Base-by-base conservation (phyloP, 2,797 vertebrate genomes). In the Percopsis omiscomaycus region DNA sequence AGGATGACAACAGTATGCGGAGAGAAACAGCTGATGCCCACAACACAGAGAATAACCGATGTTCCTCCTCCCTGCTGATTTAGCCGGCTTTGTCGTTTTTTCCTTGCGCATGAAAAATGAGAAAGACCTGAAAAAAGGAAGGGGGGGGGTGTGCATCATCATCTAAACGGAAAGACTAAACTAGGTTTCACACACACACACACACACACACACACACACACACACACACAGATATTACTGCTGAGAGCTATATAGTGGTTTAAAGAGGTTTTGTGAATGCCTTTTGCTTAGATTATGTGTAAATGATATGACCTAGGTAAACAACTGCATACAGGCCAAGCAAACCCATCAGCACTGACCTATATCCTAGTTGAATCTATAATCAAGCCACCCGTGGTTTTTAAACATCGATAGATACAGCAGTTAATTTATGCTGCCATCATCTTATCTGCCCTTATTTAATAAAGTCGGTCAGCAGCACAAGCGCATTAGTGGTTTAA, bases 341-440 rank as follows among this genome's bases (percentile, higher is more conserved):
- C 9, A 51, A 73, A 0, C 3, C 3, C 55, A 79, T 27, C 60
- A 59, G 10, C 37, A 32, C 50, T 62, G 58, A 69, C 52, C 58
- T 2, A 22, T 28, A 64, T 51, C 55, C 64, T 28, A 27, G 46
- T 81, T 77, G 66, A 10, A 61, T 71, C 59, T 70, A 29, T 64
- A 73, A 73, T 78, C 64, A 75, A 81, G 69, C 64, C 50, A 53
- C 13, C 62, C 22, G 2, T 54, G 32, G 69, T 80, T 64, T 79
- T 76, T 22, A 22, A 69, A 62, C 61, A 81, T 75, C 76, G 73
- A 74, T 64, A 53, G 66, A 78, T 71, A 51, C 64, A 32, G 55
- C 59, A 27, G 70, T 69, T 89, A 86, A 87, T 88, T 13, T 80
- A 87, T 84, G 79, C 86, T 88, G 82, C 69, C 86, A 83, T 90